A percentile compares a stretch with the other conserved stretches of the same genome.
Evolutionary conservation across 2,797 vertebrate genomes (phyloP).

Genomic region (Apogon talboti): DNA sequence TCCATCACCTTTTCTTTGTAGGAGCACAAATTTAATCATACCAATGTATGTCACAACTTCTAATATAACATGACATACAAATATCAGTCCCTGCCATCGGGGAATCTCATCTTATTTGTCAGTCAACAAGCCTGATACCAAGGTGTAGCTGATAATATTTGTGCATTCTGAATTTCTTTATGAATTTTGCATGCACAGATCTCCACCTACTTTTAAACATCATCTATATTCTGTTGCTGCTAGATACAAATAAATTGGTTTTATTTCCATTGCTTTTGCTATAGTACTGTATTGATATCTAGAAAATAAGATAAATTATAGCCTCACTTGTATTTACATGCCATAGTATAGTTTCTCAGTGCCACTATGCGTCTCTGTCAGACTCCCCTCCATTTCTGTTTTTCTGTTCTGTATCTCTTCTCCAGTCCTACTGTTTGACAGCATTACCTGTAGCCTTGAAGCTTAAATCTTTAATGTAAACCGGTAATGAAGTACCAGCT

Average conservation of each 20-base stretch:
- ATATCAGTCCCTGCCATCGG: no score
- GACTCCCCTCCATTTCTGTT: slow-evolving; percentile 8
- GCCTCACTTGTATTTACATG: slow-evolving; percentile 19
- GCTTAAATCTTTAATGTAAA: slow-evolving; percentile 82
- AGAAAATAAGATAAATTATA: neutral
- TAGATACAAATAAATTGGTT: neutral
- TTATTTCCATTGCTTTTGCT: slow-evolving; percentile 1
- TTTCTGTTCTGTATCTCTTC: slow-evolving; percentile 10
- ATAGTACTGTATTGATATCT: neutral
- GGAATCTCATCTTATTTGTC: no score
- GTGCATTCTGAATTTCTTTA: no score
- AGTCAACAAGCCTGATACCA: no score
- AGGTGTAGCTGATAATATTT: no score
- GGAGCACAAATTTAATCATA: no score
- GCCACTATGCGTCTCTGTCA: no score
- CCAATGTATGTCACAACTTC: no score
- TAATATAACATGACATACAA: no score
- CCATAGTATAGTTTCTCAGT: slow-evolving; percentile 2
- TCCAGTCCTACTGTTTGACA: slow-evolving; percentile 24
- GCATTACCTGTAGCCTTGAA: slow-evolving; percentile 64
- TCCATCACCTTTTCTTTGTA: no score
- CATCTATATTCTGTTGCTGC: neutral
- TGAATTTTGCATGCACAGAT: no score
- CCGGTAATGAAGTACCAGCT: slow-evolving; percentile 77
- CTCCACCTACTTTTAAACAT: neutral